These are phyloP conservation scores for Acronicta psi DNA, from an alignment of 2,888 invertebrate species.

Conservation along the genomic window DNA sequence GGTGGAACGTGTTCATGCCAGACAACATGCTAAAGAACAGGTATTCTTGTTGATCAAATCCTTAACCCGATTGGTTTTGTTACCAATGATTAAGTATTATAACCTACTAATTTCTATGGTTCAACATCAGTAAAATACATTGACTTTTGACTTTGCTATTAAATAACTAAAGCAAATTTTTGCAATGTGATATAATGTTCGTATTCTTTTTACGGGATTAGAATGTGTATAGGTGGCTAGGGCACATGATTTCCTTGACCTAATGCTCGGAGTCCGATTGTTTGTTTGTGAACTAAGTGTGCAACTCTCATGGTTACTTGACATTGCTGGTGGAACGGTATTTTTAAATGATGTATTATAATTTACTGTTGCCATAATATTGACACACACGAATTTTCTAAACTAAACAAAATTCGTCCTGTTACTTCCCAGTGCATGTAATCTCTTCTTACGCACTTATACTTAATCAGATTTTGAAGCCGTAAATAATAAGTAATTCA, in stretches of 20 bases:
- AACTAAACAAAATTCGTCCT: conserved; percentile 6
- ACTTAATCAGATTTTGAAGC: conserved; percentile 20
- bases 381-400: neutral
- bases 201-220: conserved; percentile 69
- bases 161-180: conserved; percentile 53
- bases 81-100: conserved; percentile 1
- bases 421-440: conserved; percentile 28
- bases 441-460: conserved; percentile 9
- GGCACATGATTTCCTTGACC: conserved; percentile 81
- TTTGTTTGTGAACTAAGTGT: conserved; percentile 70
- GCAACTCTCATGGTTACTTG: conserved; percentile 66
- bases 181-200: conserved; percentile 65
- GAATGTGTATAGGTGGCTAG: conserved; percentile 72
- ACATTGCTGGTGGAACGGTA: conserved; percentile 37
- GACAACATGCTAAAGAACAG: conserved; percentile 92
- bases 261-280: conserved; percentile 72
- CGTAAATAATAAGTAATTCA: conserved; percentile 44
- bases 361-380: neutral
- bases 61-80: conserved; percentile 7
- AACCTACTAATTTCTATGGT: conserved; percentile 21
- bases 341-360: conserved; percentile 10
- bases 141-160: conserved; percentile 26
- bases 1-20: conserved; percentile 96
- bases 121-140: conserved; percentile 28
- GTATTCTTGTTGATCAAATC: conserved; percentile 72